A percentile compares a stretch with the other conserved stretches of the same genome.
Evolutionary conservation across 2,888 invertebrate species (phyloP).

Genomic region (Chrysopilus asiliformis): DNA sequence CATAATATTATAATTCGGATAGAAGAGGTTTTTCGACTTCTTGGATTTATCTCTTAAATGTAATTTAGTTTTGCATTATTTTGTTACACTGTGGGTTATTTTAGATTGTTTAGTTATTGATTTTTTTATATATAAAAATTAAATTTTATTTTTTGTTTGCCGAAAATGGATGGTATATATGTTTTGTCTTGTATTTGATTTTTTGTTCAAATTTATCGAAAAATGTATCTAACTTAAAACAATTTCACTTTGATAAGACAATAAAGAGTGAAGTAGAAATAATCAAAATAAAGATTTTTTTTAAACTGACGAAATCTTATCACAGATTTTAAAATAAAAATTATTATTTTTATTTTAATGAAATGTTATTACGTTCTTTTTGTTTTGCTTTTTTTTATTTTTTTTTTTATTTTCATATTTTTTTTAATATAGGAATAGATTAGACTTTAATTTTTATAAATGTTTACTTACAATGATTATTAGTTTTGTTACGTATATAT

Average conservation of each 20-base stretch:
- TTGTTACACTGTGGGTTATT: no score
- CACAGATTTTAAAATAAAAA: slow-evolving; percentile 13
- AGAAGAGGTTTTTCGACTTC: not conserved
- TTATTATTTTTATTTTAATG: slow-evolving; percentile 6
- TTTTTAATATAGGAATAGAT: no score
- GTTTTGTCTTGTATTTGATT: slow-evolving; percentile 2
- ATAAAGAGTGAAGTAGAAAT: no score
- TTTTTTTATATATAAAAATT: slow-evolving; percentile 2
- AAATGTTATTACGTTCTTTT: not conserved
- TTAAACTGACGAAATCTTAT: slow-evolving; percentile 11
- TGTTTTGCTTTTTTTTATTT: not conserved
- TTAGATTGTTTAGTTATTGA: slow-evolving; percentile 6
- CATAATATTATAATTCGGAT: slow-evolving; percentile 1
- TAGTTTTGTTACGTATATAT: no score
- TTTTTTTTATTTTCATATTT: slow-evolving; percentile 1
- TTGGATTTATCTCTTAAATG: not conserved
- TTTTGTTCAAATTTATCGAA: not conserved
- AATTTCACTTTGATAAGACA: no score
- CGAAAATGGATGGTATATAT: slow-evolving; percentile 7
- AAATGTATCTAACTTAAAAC: no score
- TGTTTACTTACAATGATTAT: no score
- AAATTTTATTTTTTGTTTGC: slow-evolving; percentile 1
- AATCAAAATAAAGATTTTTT: not conserved
- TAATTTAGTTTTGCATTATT: not conserved
- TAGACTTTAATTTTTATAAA: no score